Evolutionary conservation across 2,113 vertebrate species (phyloP), one percentile per base, ranked within the genome.

Genomic region (Dicaeum eximium): DNA sequence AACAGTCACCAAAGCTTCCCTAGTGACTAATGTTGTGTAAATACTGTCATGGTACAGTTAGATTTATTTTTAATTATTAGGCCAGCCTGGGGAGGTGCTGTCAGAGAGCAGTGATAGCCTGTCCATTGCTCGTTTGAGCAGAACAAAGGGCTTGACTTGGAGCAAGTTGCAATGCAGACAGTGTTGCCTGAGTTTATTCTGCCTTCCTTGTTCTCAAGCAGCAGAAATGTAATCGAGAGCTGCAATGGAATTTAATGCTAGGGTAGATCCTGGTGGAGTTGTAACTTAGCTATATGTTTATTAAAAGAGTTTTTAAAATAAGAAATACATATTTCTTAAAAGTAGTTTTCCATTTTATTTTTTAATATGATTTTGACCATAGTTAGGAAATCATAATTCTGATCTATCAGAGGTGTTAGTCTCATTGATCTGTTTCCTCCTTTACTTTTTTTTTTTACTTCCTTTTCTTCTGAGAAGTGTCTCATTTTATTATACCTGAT

Each of bases 61-160:
- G 71, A 64, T 95, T 95, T 95, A 78, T 91, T 97, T 96, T 96
- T 96, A 94, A 97, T 95, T 97, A 89, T 91, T 54, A 86, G 73
- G 77, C 38, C 66, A 95, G 95, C 92, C 87, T 88, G 83, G 54
- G 92, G 91, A 94, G 80, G 60, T 94, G 75, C 82, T 95, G 91
- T 90, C 90, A 88, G 73, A 92, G 80, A 88, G 70, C 95, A 85
- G 54, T 57, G 92, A 92, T 89, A 87, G 44, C 70, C 74, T 87
- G 92, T 95, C 94, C 86, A 62, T 91, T 96, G 96, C 92, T 97
- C 20, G 1, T 82, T 83, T 97, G 86, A 94, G 96, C 92, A 90
- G 91, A 96, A 81, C 93, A 89, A 92, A 91, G 80, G 80, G 38
- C 86, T 86, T 95, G 69, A 80, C 85, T 96, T 73, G 81, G 89